Percentiles rank a stretch among this genome's conserved stretches.
Evolutionary conservation across 2,888 invertebrate genomes (phyloP).

Genomic region (Phlogophora meticulosa): DNA sequence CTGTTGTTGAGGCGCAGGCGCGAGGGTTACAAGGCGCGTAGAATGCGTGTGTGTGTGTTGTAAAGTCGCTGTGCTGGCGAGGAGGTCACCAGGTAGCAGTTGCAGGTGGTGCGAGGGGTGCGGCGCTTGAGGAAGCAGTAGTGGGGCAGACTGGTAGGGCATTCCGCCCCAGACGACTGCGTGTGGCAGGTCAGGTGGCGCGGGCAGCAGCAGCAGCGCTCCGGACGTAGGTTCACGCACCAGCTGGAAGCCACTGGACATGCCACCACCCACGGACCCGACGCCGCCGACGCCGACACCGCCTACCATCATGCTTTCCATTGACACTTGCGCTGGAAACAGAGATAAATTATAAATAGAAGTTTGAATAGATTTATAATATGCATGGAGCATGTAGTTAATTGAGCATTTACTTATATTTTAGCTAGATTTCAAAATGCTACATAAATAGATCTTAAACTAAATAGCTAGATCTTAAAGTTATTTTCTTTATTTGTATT

Average conservation of each 20-base stretch:
- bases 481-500: conserved; percentile 1
- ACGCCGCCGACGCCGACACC: conserved; percentile 92
- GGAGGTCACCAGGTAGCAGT: conserved; percentile 92
- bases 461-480: no score
- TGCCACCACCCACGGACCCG: conserved; percentile 91
- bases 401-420: no score
- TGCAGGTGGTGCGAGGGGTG: conserved; percentile 93
- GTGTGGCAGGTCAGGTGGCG: conserved; percentile 93
- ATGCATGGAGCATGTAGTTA: background rate
- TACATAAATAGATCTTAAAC: no score
- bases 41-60: conserved; percentile 94
- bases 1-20: conserved; percentile 90
- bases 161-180: conserved; percentile 95
- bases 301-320: conserved; percentile 94
- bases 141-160: conserved; percentile 85
- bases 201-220: conserved; percentile 95
- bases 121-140: conserved; percentile 86
- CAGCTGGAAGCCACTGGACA: conserved; percentile 95
- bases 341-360: conserved; percentile 23
- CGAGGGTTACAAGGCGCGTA: conserved; percentile 92
- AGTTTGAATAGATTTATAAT: background rate
- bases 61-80: conserved; percentile 92
- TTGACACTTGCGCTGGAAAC: conserved; percentile 92
- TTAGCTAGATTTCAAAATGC: no score
- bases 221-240: conserved; percentile 96